Base-by-base conservation (phyloP, 2,888 invertebrate genomes). In the Melikaiella ostensackeni region DNA sequence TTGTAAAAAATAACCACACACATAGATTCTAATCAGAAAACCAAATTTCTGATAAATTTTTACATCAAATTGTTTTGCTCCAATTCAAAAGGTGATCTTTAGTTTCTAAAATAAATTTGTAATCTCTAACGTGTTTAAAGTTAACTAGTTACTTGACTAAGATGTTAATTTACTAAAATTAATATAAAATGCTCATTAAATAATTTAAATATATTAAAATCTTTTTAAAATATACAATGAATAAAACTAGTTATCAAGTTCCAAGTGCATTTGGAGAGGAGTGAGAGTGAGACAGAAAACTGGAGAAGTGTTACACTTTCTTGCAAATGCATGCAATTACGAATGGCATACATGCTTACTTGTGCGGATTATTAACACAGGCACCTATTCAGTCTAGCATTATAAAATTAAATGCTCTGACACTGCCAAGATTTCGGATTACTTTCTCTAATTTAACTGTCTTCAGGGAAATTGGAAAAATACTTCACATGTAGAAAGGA, bases 271-370 rank as follows among this genome's bases (percentile, higher is more conserved):
- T 46, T 27, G 50, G 30, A 70, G 46, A 70, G 46, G 50, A 70
- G 70, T 50, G 70, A 70, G 70, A 70, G 50, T 70, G 33, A 70
- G 50, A 33, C 30, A 70, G 70, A 70, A 50, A 70, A 46, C 27
- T 46, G 27, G 66, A 84, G 81, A 81, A 86, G 79, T 84, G 87
- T 86, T 85, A 86, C 83, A 86, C 87, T 87, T 87, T 87, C 84
- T 82, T 85, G 63, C 64, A 78, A 84, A 80, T 70, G 77, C 83
- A 82, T 82, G 80, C 83, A 84, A 85, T 86, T 86, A 85, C 82
- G 83, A 82, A 83, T 84, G 87, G 85, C 87, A 87, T 77, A 87
- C 83, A 87, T 86, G 85, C 77, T 83, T 84, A 79, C 82, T 81
- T 82, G 80, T 81, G 82, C 82, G 83, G 80, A 78, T 82, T 82